phyloP scores from a whole-genome alignment of 2,113 vertebrate species.

The Mustelus asterias region DNA sequence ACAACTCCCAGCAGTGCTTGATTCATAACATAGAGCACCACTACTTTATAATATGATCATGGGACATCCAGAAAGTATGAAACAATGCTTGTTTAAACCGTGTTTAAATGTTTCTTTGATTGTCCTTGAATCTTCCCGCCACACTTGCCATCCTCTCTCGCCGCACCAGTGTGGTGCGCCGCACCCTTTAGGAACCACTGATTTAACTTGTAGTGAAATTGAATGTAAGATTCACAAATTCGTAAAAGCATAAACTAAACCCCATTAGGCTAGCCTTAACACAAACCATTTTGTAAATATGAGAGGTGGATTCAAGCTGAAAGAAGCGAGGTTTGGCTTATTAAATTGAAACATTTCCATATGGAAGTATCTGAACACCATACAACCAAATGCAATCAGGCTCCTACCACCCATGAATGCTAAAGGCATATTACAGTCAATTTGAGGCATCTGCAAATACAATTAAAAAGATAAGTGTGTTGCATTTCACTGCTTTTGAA shows the following conservation, averaged over 20 bases:
- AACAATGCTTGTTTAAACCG: no score
- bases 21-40: no score
- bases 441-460: constrained; percentile 7
- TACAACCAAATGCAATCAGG: neutral
- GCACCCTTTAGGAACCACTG: no score
- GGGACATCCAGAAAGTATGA: no score
- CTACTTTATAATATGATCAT: no score
- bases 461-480: constrained; percentile 29
- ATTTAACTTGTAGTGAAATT: neutral
- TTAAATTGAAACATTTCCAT: neutral
- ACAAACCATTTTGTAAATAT: neutral
- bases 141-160: no score
- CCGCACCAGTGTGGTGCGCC: no score
- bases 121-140: no score
- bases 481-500: constrained; percentile 1
- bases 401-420: neutral
- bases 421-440: constrained; percentile 24
- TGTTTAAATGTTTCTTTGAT: no score
- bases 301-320: neutral
- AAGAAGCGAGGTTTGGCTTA: neutral
- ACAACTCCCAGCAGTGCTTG: no score
- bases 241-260: neutral
- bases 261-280: neutral
- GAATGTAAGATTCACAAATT: neutral
- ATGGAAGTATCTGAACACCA: neutral